Evolutionary conservation across 2,888 invertebrate genomes (phyloP), one percentile per base, ranked within the genome.

Genomic region (Drosophila kambysellisi): DNA sequence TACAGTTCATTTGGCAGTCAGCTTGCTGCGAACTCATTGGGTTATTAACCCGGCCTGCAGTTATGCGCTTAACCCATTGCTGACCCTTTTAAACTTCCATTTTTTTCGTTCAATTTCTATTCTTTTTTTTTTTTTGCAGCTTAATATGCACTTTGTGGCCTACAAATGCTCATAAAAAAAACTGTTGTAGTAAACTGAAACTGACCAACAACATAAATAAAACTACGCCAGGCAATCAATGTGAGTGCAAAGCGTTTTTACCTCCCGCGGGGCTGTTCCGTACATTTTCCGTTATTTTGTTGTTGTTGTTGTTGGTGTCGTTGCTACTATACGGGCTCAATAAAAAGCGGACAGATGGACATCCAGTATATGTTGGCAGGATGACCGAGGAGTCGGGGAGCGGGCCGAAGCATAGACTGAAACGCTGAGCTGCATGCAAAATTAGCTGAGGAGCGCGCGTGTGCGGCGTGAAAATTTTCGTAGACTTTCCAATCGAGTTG

Each of bases 181-280:
- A 70, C 71, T 56, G 79, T 79, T 79, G 80, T 76, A 75, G 80
- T 80, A 66, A 76, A 79, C 80, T 72, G 76, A 74, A 79, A 70
- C 81, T 79, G 79, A 68, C 77, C 81, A 80, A 73, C 81, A 81
- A 83, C 84, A 88, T 85, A 85, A 85, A 85, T 85, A 85, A 85
- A 85, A 85, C 86, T 85, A 86, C 81, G 88, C 70, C 74, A 73
- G 83, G 81, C 88, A 85, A 85, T 85, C 84, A 85, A 85, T 85
- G 84, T 86, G 84, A 85, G 84, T 85, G 88, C 84, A 83, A 88
- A 85, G 79, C 83, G 88, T 88, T 84, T 84, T 84, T 85, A 88
- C 84, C 88, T 81, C 86, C 84, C 84, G 83, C 86, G 76, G 83
- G 83, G 85, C 79, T 74, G 66, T 64, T 68, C 52, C 58, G 39